These are phyloP conservation scores for Doris montereyensis DNA, from an alignment of 2,888 invertebrate species.

Conservation along the genomic window DNA sequence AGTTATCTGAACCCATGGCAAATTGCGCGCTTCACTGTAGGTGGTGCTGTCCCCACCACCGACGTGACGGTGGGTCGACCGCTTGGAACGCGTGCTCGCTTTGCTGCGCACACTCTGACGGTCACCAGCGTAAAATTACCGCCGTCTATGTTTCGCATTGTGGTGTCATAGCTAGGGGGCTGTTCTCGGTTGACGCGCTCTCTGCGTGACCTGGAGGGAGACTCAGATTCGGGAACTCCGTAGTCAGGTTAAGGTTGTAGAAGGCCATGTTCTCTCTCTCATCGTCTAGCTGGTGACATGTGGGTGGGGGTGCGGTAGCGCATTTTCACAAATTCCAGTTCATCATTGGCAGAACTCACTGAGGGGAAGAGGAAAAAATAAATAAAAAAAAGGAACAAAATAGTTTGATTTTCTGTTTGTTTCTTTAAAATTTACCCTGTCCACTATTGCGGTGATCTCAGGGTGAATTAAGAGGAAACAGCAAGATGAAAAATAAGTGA, in stretches of 20 bases:
- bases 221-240: constrained; percentile 32
- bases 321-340: constrained; percentile 72
- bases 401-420: too few species aligned
- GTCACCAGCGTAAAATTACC: constrained; percentile 55
- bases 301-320: constrained; percentile 55
- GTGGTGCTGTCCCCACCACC: constrained; percentile 26
- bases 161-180: constrained; percentile 65
- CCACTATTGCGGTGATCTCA: too few species aligned
- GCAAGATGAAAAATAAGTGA: too few species aligned
- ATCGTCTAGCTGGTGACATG: constrained; percentile 33
- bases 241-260: constrained; percentile 39
- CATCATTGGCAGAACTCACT: constrained; percentile 71
- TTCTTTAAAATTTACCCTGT: too few species aligned
- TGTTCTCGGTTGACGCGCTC: constrained; percentile 48
- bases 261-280: constrained; percentile 41
- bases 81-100: constrained; percentile 58
- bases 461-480: too few species aligned
- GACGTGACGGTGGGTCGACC: constrained; percentile 40
- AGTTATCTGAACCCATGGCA: constrained; percentile 67
- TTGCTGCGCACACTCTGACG: constrained; percentile 61
- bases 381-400: neutral
- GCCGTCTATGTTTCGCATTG: constrained; percentile 52
- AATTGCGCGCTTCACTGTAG: constrained; percentile 52
- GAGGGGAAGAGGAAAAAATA: constrained; percentile 45
- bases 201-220: constrained; percentile 25